phyloP scores from a whole-genome alignment of 1,140 invertebrate species.

The Cylas formicarius region DNA sequence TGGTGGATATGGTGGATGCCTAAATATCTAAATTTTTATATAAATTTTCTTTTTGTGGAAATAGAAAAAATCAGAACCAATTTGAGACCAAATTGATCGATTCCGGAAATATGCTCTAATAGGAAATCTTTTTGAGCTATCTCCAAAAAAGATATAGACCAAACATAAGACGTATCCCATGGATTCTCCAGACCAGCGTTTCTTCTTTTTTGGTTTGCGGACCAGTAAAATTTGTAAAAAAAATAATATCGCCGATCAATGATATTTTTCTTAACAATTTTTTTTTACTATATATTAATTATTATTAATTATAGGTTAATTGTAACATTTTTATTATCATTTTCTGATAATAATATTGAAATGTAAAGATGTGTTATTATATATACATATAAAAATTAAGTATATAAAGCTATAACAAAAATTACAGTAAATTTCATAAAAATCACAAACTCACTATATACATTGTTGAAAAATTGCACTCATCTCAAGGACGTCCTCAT shows the following conservation, averaged over 20 bases:
- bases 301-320: background rate
- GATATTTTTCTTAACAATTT: slow-evolving; percentile 5
- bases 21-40: too few relatives aligned
- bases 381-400: slow-evolving; percentile 5
- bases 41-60: too few relatives aligned
- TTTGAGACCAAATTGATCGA: too few relatives aligned
- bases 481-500: background rate
- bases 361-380: slow-evolving; percentile 10
- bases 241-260: background rate
- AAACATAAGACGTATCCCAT: too few relatives aligned
- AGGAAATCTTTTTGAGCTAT: too few relatives aligned
- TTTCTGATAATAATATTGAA: slow-evolving; percentile 2
- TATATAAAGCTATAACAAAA: slow-evolving; percentile 6
- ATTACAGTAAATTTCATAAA: slow-evolving; percentile 5
- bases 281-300: background rate
- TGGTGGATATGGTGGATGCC: too few relatives aligned
- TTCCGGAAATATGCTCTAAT: too few relatives aligned
- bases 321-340: too few relatives aligned
- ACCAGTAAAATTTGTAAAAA: slow-evolving; percentile 4
- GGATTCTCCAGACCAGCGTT: too few relatives aligned
- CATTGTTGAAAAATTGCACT: slow-evolving; percentile 6
- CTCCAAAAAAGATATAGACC: too few relatives aligned
- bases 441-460: slow-evolving; percentile 4
- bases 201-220: slow-evolving; percentile 7
- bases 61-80: too few relatives aligned